These are phyloP conservation scores for Rhagium mordax DNA, from an alignment of 2,888 invertebrate species.

Conservation along the genomic window DNA sequence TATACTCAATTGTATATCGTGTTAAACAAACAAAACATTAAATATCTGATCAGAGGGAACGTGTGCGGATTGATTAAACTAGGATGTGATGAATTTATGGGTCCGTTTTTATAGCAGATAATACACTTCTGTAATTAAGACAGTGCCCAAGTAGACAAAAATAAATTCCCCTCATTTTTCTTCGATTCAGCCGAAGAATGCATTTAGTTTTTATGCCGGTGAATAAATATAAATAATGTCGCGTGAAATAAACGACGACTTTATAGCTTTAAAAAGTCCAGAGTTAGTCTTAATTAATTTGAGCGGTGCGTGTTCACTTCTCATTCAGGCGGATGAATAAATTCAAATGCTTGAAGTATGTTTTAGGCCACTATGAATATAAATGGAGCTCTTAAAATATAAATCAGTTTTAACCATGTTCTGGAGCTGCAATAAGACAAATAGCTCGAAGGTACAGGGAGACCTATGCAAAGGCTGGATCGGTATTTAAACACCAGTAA, in stretches of 20 bases:
- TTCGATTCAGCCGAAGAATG: not conserved
- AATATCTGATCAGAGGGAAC: slow-evolving; percentile 59
- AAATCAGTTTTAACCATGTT: slow-evolving; percentile 47
- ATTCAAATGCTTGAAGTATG: slow-evolving; percentile 50
- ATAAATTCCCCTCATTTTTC: not conserved
- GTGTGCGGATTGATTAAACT: slow-evolving; percentile 60
- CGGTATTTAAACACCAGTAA: no score
- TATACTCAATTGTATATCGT: slow-evolving; percentile 43
- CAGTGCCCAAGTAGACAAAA: not conserved
- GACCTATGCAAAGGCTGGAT: no score
- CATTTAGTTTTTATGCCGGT: not conserved
- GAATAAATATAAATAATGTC: slow-evolving; percentile 50
- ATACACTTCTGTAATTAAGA: slow-evolving; percentile 35
- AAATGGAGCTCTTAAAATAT: slow-evolving; percentile 46
- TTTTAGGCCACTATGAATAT: slow-evolving; percentile 47
- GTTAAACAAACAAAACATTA: slow-evolving; percentile 61
- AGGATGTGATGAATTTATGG: slow-evolving; percentile 50
- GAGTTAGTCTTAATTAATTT: slow-evolving; percentile 59
- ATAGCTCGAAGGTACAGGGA: not conserved
- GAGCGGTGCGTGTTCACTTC: slow-evolving; percentile 55
- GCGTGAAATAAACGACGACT: slow-evolving; percentile 54
- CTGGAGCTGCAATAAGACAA: slow-evolving; percentile 17
- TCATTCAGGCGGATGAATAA: slow-evolving; percentile 54
- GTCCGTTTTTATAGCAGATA: slow-evolving; percentile 53
- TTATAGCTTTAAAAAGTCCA: slow-evolving; percentile 49